Evolutionary conservation across 1,140 invertebrate genomes (phyloP).

Genomic region (Aplysia californica): DNA sequence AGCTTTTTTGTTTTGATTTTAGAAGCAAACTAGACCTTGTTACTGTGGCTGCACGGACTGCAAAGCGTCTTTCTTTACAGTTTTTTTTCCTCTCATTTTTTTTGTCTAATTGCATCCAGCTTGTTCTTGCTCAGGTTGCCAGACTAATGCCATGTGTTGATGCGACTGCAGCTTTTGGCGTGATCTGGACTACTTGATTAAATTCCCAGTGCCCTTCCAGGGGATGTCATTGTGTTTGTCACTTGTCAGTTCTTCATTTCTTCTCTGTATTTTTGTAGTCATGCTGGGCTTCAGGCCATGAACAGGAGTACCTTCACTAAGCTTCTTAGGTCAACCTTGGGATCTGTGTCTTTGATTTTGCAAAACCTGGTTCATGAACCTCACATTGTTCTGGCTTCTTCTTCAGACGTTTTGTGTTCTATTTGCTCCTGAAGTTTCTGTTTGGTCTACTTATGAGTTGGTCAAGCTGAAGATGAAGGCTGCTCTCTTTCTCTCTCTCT

Average conservation of each 20-base stretch:
- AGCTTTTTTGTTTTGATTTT: background rate
- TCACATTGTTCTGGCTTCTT: background rate
- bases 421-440: background rate
- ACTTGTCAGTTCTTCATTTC: background rate
- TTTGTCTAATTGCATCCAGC: background rate
- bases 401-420: too few relatives aligned
- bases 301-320: background rate
- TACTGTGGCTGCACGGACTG: background rate
- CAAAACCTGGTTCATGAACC: background rate
- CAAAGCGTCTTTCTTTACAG: constrained; percentile 8
- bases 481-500: too few relatives aligned
- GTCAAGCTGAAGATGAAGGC: too few relatives aligned
- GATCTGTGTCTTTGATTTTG: background rate
- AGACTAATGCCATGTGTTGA: background rate
- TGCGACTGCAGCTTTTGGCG: background rate
- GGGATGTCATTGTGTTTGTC: background rate
- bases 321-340: background rate
- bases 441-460: background rate
- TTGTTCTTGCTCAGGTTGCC: background rate
- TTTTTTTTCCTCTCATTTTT: constrained; percentile 13
- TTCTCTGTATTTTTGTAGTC: background rate
- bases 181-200: background rate
- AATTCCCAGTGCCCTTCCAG: background rate
- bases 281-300: background rate
- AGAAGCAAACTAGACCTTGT: background rate